phyloP scores from a whole-genome alignment of 2,113 vertebrate genomes.

The Mesembrinibis cayennensis region DNA sequence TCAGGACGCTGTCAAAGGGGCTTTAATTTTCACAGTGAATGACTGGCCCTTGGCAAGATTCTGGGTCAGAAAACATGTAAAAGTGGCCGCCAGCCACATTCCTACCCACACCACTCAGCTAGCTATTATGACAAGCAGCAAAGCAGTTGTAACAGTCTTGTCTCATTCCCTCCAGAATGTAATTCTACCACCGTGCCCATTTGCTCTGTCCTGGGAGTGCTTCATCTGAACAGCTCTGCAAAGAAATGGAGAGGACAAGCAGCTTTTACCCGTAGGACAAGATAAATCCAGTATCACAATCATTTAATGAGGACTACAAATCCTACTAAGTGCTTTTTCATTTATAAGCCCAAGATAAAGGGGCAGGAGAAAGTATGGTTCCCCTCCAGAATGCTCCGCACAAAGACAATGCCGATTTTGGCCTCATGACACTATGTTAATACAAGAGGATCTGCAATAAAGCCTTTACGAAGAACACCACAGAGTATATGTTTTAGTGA shows the following conservation, averaged over 20 bases:
- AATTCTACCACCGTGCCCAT: background rate
- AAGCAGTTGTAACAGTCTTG: background rate
- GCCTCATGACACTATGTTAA: background rate
- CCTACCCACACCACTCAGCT: background rate
- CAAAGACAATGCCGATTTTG: background rate
- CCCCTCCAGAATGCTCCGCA: conserved; percentile 9
- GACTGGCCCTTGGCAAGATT: background rate
- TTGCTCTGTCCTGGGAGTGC: background rate
- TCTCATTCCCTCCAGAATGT: background rate
- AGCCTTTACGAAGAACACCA: background rate
- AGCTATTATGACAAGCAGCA: background rate
- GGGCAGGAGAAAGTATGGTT: background rate
- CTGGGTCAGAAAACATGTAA: background rate
- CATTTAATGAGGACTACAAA: conserved; percentile 43
- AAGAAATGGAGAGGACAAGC: conserved; percentile 18
- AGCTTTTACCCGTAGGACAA: conserved; percentile 38
- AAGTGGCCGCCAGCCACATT: background rate
- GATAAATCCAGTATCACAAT: conserved; percentile 39
- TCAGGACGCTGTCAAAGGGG: background rate
- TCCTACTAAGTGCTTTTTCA: conserved; percentile 18
- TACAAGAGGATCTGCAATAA: background rate
- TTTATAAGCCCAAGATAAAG: conserved; percentile 38
- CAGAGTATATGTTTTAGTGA: background rate
- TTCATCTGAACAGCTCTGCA: background rate
- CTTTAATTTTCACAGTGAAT: background rate